Base-by-base conservation (phyloP, 2,113 vertebrate species). In the Cacatua alba region DNA sequence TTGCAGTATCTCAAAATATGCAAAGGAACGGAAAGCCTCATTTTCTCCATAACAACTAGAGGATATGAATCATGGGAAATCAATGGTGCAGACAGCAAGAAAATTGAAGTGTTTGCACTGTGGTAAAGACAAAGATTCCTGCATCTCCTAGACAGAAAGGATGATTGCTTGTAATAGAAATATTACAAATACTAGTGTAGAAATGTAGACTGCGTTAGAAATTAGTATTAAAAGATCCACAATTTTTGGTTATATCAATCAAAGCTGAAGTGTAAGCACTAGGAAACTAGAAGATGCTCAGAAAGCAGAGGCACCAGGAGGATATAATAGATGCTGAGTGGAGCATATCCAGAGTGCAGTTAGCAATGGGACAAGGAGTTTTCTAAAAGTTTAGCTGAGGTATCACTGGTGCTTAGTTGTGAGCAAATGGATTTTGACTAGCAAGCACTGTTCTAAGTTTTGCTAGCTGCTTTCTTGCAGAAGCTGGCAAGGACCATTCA, bases 1-100 rank as follows among this genome's bases (percentile, higher is more conserved):
- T 46, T 81, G 23, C 29, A 60, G 46, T 43, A 51, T 55, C 69
- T 71, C 69, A 67, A 82, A 92, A 86, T 75, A 83, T 11, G 15
- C 35, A 75, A 92, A 90, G 18, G 60, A 75, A 64, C 46, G 51
- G 25, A 86, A 92, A 88, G 64, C 15, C 12, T 86, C 39, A 13
- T 85, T 85, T 94, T 86, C 91, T 69, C 51, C 35, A 13, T 86
- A 90, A 92, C 41, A 95, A 63, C 76, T 51, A 64, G 55, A 91
- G 48, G 26, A 81, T 59, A 75, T 88, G 69, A 96, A 95, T 88
- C 10, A 6, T 88, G 80, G 86, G 48, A 88, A 92, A 94, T 92
- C 92, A 92, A 26, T 86, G 69, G 39, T 94, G 83, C 91, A 90
- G 68, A 81, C 64, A 92, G 49, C 74, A 91, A 94, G 94, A 84